Conservation (phyloP, 2,113 vertebrate genomes). For the Reinhardtius hippoglossoides region DNA sequence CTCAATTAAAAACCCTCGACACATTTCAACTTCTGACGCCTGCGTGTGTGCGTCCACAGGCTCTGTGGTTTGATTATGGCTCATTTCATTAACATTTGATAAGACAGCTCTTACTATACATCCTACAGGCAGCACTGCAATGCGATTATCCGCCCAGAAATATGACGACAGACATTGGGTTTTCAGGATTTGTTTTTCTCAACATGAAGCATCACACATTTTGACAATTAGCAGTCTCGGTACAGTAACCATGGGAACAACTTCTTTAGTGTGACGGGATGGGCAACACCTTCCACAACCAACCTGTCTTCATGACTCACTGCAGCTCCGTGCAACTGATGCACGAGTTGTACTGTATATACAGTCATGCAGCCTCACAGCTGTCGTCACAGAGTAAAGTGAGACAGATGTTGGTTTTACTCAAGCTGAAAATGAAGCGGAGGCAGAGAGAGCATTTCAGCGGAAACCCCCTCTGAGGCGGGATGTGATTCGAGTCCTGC, state of each 20-base stretch:
- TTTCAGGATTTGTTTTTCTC: slow-evolving; percentile 34
- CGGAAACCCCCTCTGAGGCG: slow-evolving; percentile 37
- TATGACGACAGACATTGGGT: not conserved
- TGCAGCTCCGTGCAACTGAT: slow-evolving; percentile 20
- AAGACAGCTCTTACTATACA: slow-evolving; percentile 6
- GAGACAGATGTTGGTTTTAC: slow-evolving; percentile 43
- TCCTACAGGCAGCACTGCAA: slow-evolving; percentile 32
- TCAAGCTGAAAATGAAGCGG: slow-evolving; percentile 40
- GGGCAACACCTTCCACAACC: slow-evolving; percentile 33
- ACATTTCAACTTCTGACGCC: slow-evolving; percentile 26
- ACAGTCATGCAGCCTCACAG: slow-evolving; percentile 22
- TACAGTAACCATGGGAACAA: slow-evolving; percentile 70
- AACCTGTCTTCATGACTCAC: slow-evolving; percentile 23
- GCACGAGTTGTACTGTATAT: slow-evolving; percentile 3
- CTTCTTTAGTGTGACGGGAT: slow-evolving; percentile 46
- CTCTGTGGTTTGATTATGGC: slow-evolving; percentile 41
- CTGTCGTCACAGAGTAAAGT: slow-evolving; percentile 10
- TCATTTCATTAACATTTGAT: slow-evolving; percentile 50
- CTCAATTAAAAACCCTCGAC: slow-evolving; percentile 27
- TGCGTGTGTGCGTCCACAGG: slow-evolving; percentile 15
- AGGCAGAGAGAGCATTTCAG: slow-evolving; percentile 9
- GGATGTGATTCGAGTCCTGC: slow-evolving; percentile 16
- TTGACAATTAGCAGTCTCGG: slow-evolving; percentile 56
- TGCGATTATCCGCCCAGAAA: slow-evolving; percentile 36
- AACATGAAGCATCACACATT: slow-evolving; percentile 40